Percentiles rank a stretch among this genome's conserved stretches.
phyloP scores from a whole-genome alignment of 2,797 vertebrate genomes.

The Ctenopoma kingsleyae region DNA sequence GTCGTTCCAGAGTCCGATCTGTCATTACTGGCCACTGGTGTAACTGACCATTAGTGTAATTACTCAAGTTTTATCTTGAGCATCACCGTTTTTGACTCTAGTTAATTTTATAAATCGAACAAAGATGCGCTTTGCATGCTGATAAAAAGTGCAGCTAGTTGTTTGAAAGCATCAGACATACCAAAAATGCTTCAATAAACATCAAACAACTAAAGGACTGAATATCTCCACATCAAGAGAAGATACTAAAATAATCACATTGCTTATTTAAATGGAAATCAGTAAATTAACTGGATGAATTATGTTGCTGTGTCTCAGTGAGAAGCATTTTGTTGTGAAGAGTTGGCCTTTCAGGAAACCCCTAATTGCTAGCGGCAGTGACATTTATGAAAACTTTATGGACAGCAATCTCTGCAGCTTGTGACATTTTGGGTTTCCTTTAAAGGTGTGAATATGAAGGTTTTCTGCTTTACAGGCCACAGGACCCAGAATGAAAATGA shows the following conservation, averaged over 20 bases:
- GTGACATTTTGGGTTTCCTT: conserved; percentile 82
- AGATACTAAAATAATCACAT: not conserved
- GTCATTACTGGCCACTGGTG: conserved; percentile 23
- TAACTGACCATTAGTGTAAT: conserved; percentile 34
- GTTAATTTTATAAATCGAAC: not conserved
- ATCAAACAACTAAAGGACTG: not conserved
- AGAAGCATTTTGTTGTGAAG: conserved; percentile 32
- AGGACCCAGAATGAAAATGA: conserved; percentile 53
- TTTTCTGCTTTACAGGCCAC: conserved; percentile 54
- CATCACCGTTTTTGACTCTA: conserved; percentile 12
- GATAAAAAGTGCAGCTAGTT: not conserved
- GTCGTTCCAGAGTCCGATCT: conserved; percentile 26
- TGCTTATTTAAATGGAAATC: conserved; percentile 15
- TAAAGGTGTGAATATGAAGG: conserved; percentile 70
- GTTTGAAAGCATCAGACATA: not conserved
- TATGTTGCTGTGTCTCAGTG: conserved; percentile 11
- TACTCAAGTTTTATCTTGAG: conserved; percentile 19
- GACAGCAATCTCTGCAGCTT: conserved; percentile 62
- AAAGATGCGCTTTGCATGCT: not conserved
- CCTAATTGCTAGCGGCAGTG: conserved; percentile 66
- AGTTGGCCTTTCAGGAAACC: conserved; percentile 64
- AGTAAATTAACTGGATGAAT: not conserved
- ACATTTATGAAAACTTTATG: conserved; percentile 85
- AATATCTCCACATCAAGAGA: not conserved
- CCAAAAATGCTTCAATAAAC: not conserved